phyloP scores from a whole-genome alignment of 2,797 vertebrate genomes.

The Brachyrhaphis roseni region DNA sequence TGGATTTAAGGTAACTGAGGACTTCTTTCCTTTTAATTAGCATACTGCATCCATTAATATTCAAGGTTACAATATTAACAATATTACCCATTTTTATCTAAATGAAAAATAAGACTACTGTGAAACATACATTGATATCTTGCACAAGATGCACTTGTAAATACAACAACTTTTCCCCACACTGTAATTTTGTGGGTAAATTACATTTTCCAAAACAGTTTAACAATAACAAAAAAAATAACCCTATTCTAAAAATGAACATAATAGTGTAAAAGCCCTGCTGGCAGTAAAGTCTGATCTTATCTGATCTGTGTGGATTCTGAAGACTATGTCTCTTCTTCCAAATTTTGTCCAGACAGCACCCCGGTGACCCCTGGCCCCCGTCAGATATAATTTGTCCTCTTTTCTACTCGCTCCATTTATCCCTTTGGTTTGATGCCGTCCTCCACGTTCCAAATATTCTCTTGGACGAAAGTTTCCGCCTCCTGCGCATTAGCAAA shows the following conservation, averaged over 20 bases:
- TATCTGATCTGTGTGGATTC: not conserved
- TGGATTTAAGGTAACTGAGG: too few relatives aligned
- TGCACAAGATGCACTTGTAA: not conserved
- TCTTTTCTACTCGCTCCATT: not conserved
- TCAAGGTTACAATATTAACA: not conserved
- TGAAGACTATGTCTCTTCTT: not conserved
- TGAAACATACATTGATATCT: not conserved
- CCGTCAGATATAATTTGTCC: not conserved
- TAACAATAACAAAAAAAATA: not conserved
- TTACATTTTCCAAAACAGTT: not conserved
- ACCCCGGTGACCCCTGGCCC: not conserved
- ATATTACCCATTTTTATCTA: not conserved
- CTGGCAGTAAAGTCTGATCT: not conserved
- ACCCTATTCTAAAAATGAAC: not conserved
- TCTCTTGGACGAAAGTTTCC: not conserved
- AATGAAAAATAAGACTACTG: not conserved
- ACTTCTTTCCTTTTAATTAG: too few relatives aligned
- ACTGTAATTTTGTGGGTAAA: too few relatives aligned
- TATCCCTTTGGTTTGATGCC: not conserved
- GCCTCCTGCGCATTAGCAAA: not conserved
- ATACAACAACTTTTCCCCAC: not conserved
- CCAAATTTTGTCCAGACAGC: not conserved
- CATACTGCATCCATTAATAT: not conserved
- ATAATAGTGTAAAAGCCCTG: not conserved
- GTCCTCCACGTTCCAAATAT: not conserved